Evolutionary conservation across 2,113 vertebrate genomes (phyloP).

Genomic region (Centrocercus urophasianus): DNA sequence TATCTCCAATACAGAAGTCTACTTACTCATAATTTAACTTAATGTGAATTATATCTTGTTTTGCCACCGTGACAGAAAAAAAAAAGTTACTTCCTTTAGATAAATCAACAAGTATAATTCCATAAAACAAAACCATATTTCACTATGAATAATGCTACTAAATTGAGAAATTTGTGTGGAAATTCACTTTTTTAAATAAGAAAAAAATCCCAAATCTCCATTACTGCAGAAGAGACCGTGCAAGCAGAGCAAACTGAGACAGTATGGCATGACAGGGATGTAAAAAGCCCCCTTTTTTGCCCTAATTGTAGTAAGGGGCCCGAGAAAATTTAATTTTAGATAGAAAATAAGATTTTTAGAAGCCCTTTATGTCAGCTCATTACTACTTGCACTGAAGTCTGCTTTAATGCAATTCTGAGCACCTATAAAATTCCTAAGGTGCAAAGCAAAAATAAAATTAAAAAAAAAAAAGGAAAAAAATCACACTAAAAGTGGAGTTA

Average conservation of each 20-base stretch:
- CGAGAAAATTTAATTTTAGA: background rate
- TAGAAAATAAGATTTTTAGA: background rate
- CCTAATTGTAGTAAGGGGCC: background rate
- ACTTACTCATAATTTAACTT: background rate
- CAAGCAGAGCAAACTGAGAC: background rate
- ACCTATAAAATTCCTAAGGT: background rate
- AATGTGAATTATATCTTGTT: background rate
- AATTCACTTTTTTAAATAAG: background rate
- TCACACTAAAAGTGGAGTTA: fast-evolving
- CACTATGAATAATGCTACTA: background rate
- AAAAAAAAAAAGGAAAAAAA: background rate
- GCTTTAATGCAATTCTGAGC: background rate
- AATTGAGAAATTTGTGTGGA: background rate
- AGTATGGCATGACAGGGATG: fast-evolving
- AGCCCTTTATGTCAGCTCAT: background rate
- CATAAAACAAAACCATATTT: background rate
- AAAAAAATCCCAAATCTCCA: background rate
- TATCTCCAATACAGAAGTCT: background rate
- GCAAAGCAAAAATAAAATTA: background rate
- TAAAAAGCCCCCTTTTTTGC: background rate
- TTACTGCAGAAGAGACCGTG: background rate
- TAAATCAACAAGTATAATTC: background rate
- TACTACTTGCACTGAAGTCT: background rate
- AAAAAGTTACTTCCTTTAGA: background rate
- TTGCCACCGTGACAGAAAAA: background rate